Conservation (phyloP, 2,113 vertebrate species). For the Oreotrochilus melanogaster region DNA sequence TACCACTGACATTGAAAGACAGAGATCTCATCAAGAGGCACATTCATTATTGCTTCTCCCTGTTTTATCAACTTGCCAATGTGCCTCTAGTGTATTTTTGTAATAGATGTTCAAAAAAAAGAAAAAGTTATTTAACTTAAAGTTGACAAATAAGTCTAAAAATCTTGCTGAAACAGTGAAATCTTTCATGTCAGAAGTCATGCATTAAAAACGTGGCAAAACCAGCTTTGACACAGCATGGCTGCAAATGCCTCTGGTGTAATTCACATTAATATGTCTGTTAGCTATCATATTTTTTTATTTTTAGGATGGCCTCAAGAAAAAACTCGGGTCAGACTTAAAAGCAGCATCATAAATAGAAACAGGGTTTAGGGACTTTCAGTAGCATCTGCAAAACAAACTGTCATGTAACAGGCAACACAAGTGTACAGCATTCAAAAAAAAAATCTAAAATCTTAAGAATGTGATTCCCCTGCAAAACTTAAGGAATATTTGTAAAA, state of each 20-base stretch:
- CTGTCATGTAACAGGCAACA: conserved; percentile 12
- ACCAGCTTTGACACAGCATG: not conserved
- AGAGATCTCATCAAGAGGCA: not conserved
- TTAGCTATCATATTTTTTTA: conserved; percentile 46
- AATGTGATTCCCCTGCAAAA: rapidly evolving
- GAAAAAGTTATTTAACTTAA: not conserved
- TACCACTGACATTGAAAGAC: not conserved
- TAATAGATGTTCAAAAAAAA: not conserved
- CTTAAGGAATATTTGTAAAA: not conserved
- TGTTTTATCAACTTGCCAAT: not conserved
- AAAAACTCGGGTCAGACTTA: conserved; percentile 62
- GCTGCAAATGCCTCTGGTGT: conserved; percentile 27
- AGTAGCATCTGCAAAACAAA: conserved; percentile 61
- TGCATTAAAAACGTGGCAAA: not conserved
- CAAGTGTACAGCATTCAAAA: not conserved
- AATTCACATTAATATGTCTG: conserved; percentile 57
- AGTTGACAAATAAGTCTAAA: not conserved
- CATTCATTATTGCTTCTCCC: not conserved
- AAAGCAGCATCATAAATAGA: conserved; percentile 71
- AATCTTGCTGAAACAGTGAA: not conserved
- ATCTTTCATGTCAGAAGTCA: not conserved
- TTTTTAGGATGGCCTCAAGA: conserved; percentile 72
- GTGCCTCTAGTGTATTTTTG: not conserved
- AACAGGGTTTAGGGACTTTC: conserved; percentile 58
- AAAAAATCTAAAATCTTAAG: not conserved